Conservation (phyloP, 2,888 invertebrate species). For the Xestia xanthographa region DNA sequence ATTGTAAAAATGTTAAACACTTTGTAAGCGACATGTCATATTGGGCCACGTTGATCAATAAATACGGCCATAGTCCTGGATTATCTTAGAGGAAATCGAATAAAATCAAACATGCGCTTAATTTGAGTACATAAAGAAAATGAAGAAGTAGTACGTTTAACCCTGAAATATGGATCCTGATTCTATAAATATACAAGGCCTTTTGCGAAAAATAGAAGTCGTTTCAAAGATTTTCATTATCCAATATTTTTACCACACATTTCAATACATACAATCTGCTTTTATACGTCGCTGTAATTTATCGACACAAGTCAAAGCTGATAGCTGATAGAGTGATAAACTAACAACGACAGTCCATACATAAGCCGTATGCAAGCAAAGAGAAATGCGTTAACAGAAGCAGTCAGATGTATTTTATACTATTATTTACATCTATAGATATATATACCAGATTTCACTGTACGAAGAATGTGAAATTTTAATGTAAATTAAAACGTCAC, state of each 20-base stretch:
- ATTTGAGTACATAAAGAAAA: not conserved
- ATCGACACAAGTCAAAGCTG: not conserved
- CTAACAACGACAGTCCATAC: not conserved
- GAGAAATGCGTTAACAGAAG: constrained; percentile 8
- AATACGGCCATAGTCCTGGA: not conserved
- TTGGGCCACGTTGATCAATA: not conserved
- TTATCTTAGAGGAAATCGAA: not conserved
- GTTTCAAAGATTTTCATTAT: not conserved
- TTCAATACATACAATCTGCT: not conserved
- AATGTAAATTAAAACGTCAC: not conserved
- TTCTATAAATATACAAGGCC: not conserved
- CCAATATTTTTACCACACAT: not conserved
- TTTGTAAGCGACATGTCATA: not conserved
- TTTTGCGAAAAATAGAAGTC: not conserved
- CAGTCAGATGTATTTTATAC: not conserved
- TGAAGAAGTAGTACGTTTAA: not conserved
- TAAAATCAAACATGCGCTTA: not conserved
- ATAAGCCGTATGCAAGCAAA: constrained; percentile 9
- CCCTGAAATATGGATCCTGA: not conserved
- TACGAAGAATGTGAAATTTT: not conserved
- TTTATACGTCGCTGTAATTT: not conserved
- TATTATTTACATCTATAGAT: not conserved
- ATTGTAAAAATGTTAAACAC: not conserved
- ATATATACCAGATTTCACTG: not conserved
- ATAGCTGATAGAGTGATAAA: not conserved